phyloP scores from a whole-genome alignment of 2,797 vertebrate species.

The Emydoidea blandingii region DNA sequence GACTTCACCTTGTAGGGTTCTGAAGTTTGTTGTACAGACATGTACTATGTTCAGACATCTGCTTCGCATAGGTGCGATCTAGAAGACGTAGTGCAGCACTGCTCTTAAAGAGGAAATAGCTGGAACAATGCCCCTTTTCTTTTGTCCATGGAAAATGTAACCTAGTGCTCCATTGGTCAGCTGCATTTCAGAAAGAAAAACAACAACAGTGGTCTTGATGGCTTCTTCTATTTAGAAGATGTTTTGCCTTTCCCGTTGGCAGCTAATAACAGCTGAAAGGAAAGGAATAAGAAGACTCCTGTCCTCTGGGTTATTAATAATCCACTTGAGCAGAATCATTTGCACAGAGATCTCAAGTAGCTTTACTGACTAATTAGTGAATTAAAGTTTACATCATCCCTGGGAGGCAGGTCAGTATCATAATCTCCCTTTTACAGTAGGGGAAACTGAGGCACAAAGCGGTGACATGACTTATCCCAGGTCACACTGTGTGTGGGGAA shows the following conservation, averaged over 20 bases:
- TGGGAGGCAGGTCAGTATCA: background rate
- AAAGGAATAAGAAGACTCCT: background rate
- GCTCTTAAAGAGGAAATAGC: background rate
- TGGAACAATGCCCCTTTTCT: background rate
- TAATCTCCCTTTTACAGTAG: background rate
- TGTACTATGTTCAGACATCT: background rate
- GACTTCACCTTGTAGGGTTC: background rate
- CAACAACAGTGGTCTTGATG: background rate
- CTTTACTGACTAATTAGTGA: background rate
- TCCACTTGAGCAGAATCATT: background rate
- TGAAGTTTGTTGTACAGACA: background rate
- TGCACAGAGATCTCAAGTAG: background rate
- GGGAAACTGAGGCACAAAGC: background rate
- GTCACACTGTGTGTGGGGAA: background rate
- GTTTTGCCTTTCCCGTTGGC: background rate
- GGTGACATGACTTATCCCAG: background rate
- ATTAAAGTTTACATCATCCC: background rate
- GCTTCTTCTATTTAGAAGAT: background rate
- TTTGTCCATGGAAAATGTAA: background rate
- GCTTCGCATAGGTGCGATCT: fast-evolving
- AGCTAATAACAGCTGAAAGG: background rate
- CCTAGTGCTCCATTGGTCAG: background rate
- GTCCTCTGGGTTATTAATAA: background rate
- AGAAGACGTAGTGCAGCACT: fast-evolving
- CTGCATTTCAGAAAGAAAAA: background rate